These are phyloP conservation scores for Drosophila flavopinicola DNA, from an alignment of 2,888 invertebrate species.

Conservation along the genomic window DNA sequence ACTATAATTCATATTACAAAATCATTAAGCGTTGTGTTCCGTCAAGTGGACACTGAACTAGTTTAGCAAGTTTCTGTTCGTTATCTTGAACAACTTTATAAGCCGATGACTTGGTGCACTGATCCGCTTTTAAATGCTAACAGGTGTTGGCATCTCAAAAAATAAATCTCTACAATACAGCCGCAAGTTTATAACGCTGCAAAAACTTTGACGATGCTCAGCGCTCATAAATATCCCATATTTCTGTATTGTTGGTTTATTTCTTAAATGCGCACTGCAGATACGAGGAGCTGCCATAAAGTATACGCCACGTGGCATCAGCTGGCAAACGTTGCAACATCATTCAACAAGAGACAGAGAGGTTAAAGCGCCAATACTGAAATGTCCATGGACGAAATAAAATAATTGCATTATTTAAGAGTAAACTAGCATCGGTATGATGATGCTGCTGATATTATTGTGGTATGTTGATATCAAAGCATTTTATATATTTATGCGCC, in stretches of 20 bases:
- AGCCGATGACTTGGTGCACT: conserved; percentile 55
- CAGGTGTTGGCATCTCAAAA: conserved; percentile 65
- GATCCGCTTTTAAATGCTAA: conserved; percentile 65
- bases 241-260: conserved; percentile 18
- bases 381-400: not conserved
- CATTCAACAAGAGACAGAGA: not conserved
- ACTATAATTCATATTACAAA: conserved; percentile 37
- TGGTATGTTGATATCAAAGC: not conserved
- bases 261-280: not conserved
- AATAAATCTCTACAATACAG: conserved; percentile 23
- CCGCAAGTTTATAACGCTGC: conserved; percentile 19
- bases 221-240: conserved; percentile 45
- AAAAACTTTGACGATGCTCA: conserved; percentile 40
- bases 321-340: not conserved
- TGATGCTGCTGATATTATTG: not conserved
- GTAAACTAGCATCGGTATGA: conserved; percentile 2
- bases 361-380: not conserved
- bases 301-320: not conserved
- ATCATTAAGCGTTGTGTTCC: conserved; percentile 34
- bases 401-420: not conserved
- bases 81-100: conserved; percentile 55
- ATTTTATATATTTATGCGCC: not conserved
- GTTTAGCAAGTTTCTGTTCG: conserved; percentile 39
- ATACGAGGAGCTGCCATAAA: not conserved
- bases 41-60: conserved; percentile 38